Percentiles rank a stretch among this genome's conserved stretches.
These are phyloP conservation scores for Charaxes varanes DNA, from an alignment of 1,140 invertebrate species.

Conservation along the genomic window DNA sequence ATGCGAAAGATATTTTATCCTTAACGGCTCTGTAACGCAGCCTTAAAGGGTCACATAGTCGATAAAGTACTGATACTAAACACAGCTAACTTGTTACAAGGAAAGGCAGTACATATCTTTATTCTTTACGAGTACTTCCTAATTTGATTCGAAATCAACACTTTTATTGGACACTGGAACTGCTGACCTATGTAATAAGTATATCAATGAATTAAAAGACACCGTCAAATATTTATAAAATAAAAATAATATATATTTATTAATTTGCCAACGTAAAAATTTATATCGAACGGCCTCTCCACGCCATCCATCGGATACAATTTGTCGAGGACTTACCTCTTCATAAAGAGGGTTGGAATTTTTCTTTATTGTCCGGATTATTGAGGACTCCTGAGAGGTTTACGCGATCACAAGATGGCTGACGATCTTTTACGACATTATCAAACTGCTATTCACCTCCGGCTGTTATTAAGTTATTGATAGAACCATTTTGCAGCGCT, in stretches of 20 bases:
- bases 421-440: constrained; percentile 66
- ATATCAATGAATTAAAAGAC: too few relatives aligned
- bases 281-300: constrained; percentile 40
- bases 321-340: constrained; percentile 72
- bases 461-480: constrained; percentile 63
- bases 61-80: too few relatives aligned
- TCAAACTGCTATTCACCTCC: constrained; percentile 64
- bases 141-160: too few relatives aligned
- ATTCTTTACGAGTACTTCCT: too few relatives aligned
- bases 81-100: too few relatives aligned
- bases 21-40: too few relatives aligned
- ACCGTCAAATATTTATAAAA: constrained; percentile 3
- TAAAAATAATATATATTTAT: constrained; percentile 5
- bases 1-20: too few relatives aligned
- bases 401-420: constrained; percentile 64
- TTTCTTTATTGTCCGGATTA: constrained; percentile 73
- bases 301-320: constrained; percentile 36
- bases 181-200: too few relatives aligned
- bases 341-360: constrained; percentile 71
- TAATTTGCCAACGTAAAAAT: too few relatives aligned
- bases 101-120: too few relatives aligned
- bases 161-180: too few relatives aligned
- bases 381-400: constrained; percentile 62
- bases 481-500: constrained; percentile 20
- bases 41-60: too few relatives aligned